A percentile compares a stretch with the other conserved stretches of the same genome.
These are phyloP conservation scores for Mola mola DNA, from an alignment of 2,113 vertebrate genomes.

Conservation along the genomic window DNA sequence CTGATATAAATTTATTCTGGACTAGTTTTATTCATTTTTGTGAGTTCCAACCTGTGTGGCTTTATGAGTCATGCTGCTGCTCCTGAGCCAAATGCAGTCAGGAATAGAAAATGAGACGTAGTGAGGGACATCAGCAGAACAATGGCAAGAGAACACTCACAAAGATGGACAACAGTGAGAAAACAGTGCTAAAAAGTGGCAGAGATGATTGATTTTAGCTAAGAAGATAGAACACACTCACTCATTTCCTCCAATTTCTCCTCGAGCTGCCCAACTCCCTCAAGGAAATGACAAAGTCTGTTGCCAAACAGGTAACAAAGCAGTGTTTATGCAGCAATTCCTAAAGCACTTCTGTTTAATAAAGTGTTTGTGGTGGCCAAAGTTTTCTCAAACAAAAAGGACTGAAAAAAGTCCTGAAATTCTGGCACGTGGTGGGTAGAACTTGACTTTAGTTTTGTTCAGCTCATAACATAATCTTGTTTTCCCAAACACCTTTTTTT, in stretches of 20 bases:
- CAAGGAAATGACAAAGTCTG: slow-evolving; percentile 23
- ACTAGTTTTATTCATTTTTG: slow-evolving; percentile 33
- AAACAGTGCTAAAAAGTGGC: background rate
- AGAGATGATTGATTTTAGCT: slow-evolving; percentile 22
- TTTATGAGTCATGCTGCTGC: slow-evolving; percentile 48
- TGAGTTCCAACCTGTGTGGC: slow-evolving; percentile 10
- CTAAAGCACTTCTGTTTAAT: background rate
- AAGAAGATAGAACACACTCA: slow-evolving; percentile 17
- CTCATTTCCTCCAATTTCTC: slow-evolving; percentile 21
- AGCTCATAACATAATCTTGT: background rate
- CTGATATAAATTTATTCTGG: background rate
- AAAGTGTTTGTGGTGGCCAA: background rate
- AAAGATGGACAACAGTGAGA: slow-evolving; percentile 22
- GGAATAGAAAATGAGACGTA: background rate
- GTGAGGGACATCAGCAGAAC: background rate
- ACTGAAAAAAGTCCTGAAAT: no score
- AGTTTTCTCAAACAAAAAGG: no score
- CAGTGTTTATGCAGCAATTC: slow-evolving; percentile 10
- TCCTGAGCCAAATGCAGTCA: slow-evolving; percentile 11
- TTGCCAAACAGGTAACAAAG: slow-evolving; percentile 32
- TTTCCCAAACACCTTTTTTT: no score
- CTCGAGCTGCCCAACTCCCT: slow-evolving; percentile 24
- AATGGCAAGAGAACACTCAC: background rate
- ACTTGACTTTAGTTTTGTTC: no score
- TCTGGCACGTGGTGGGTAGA: no score